Percentiles rank a stretch among this genome's conserved stretches.
Evolutionary conservation across 2,797 vertebrate species (phyloP).

Genomic region (Lepidocolaptes lacrymiger): DNA sequence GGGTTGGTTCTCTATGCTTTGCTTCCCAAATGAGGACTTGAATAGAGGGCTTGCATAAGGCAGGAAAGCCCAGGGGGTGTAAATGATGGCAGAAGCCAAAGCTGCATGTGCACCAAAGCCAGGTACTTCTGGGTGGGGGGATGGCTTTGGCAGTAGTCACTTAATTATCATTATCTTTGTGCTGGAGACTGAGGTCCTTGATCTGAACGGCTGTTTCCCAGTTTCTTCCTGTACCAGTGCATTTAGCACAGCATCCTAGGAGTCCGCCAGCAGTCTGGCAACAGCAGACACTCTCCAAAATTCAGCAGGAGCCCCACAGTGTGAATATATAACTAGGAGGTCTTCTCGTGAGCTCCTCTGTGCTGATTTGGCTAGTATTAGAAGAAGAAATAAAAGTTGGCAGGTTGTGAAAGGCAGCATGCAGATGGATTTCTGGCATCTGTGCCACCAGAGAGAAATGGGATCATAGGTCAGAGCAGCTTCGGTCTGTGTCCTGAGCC

Average conservation of each 20-base stretch:
- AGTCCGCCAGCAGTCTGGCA: background rate
- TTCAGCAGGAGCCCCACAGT: background rate
- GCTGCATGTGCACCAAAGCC: rapidly evolving
- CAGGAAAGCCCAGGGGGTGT: background rate
- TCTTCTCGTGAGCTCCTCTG: background rate
- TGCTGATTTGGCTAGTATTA: background rate
- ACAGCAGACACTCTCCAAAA: background rate
- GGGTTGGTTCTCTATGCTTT: background rate
- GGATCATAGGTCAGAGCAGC: background rate
- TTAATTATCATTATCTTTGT: background rate
- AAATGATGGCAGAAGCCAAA: background rate
- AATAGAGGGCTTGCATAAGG: background rate
- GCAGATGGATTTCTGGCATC: background rate
- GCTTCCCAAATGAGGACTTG: background rate
- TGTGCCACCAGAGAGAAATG: background rate
- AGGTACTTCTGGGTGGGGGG: background rate
- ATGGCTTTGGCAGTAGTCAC: background rate
- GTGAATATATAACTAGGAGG: background rate
- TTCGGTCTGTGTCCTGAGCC: background rate
- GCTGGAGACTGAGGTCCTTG: background rate
- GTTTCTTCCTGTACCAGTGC: background rate
- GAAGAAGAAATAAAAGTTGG: background rate
- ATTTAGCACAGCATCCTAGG: background rate
- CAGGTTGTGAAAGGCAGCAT: background rate
- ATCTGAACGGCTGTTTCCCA: background rate